Conservation (phyloP, 2,113 vertebrate genomes). For the Nettapus auritus region DNA sequence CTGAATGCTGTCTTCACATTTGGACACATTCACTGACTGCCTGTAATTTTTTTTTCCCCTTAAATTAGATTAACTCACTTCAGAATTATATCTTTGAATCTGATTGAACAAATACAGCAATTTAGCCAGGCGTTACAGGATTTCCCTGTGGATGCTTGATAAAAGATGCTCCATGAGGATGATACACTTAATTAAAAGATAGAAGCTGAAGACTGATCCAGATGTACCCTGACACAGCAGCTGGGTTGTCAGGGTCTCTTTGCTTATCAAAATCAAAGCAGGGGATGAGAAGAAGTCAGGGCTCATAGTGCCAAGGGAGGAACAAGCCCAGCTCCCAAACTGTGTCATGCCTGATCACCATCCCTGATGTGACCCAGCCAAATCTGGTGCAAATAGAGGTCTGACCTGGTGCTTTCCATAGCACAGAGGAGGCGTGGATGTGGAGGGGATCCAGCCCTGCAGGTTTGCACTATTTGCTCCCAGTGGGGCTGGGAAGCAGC, state of each 20-base stretch:
- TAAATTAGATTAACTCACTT: conserved; percentile 64
- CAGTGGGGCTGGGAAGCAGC: not conserved
- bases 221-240: conserved; percentile 58
- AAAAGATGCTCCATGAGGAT: conserved; percentile 20
- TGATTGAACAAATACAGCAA: conserved; percentile 68
- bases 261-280: not conserved
- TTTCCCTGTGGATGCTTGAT: conserved; percentile 55
- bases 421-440: too few relatives aligned
- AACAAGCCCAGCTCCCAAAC: not conserved
- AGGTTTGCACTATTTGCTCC: not conserved
- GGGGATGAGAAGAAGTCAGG: not conserved
- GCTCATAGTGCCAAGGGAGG: not conserved
- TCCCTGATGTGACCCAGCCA: rapidly evolving
- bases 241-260: conserved; percentile 43
- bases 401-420: not conserved
- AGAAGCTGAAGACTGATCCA: conserved; percentile 43
- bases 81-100: conserved; percentile 43
- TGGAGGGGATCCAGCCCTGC: not conserved
- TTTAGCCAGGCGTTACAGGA: conserved; percentile 67
- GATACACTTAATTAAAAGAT: conserved; percentile 56
- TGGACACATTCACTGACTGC: not conserved
- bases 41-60: not conserved
- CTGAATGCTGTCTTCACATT: conserved; percentile 39
- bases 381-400: not conserved
- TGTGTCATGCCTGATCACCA: not conserved